A percentile compares a stretch with the other conserved stretches of the same genome.
These are phyloP conservation scores for Pangasius djambal DNA, from an alignment of 2,797 vertebrate species.

Conservation along the genomic window DNA sequence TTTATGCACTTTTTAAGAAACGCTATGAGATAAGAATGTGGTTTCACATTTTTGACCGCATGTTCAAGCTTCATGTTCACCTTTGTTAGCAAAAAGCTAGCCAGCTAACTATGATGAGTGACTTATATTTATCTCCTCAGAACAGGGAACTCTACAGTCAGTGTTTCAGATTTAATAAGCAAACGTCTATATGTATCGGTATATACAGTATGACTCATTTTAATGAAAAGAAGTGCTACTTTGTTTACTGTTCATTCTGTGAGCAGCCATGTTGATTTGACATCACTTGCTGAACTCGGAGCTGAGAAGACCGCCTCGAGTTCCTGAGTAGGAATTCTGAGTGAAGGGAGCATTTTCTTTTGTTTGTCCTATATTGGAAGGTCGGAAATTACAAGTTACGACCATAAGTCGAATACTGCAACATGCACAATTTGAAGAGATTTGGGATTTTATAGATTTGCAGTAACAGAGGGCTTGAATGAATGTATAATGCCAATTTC, in stretches of 20 bases:
- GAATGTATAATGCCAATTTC: background rate
- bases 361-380: background rate
- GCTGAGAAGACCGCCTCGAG: no score
- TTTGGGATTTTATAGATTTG: background rate
- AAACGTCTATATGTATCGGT: no score
- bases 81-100: no score
- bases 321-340: background rate
- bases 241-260: no score
- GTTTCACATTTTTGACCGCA: background rate
- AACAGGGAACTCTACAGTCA: background rate
- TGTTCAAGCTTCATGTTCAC: no score
- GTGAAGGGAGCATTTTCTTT: background rate
- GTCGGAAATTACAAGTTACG: no score
- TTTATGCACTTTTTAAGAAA: background rate
- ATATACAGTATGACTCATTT: no score
- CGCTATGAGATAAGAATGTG: background rate
- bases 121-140: no score
- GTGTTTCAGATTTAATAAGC: background rate
- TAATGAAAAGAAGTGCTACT: no score
- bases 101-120: background rate
- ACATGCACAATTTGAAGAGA: background rate
- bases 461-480: background rate
- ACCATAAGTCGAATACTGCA: background rate
- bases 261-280: no score
- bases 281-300: no score